Percentiles rank a stretch among this genome's conserved stretches.
Conservation (phyloP, 2,113 vertebrate species). For the Mus spicilegus region DNA sequence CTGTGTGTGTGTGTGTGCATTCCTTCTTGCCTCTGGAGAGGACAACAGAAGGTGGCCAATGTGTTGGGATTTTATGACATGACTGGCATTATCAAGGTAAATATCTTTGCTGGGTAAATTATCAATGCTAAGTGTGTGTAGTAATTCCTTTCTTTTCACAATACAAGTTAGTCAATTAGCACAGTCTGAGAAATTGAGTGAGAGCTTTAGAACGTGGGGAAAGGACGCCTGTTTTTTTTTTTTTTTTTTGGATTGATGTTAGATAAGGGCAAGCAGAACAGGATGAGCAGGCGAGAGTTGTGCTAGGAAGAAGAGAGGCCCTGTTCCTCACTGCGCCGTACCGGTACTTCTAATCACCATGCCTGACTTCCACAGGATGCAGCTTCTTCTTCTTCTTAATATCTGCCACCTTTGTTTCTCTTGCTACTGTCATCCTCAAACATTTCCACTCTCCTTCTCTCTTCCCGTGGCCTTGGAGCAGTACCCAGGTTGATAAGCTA, state of each 20-base stretch:
- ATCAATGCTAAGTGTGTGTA: background rate
- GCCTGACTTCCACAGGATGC: background rate
- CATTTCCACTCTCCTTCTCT: background rate
- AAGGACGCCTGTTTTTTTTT: background rate
- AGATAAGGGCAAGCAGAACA: background rate
- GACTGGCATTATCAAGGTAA: background rate
- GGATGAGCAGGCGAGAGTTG: background rate
- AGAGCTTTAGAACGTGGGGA: background rate
- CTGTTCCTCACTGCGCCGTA: background rate
- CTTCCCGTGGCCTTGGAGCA: background rate
- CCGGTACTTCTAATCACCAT: background rate
- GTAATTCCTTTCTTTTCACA: background rate
- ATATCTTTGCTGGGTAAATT: background rate
- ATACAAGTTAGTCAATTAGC: background rate
- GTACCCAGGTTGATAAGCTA: background rate
- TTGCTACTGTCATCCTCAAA: background rate
- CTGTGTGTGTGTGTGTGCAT: too few relatives aligned
- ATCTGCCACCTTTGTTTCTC: background rate
- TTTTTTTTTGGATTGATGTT: background rate
- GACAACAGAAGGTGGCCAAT: background rate
- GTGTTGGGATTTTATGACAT: background rate
- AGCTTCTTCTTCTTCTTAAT: conserved; percentile 1
- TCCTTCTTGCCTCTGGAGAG: background rate
- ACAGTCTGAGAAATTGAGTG: background rate
- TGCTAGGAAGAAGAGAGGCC: background rate